Evolutionary conservation across 2,113 vertebrate species (phyloP), one percentile per base, ranked within the genome.

Genomic region (Axis porcinus): DNA sequence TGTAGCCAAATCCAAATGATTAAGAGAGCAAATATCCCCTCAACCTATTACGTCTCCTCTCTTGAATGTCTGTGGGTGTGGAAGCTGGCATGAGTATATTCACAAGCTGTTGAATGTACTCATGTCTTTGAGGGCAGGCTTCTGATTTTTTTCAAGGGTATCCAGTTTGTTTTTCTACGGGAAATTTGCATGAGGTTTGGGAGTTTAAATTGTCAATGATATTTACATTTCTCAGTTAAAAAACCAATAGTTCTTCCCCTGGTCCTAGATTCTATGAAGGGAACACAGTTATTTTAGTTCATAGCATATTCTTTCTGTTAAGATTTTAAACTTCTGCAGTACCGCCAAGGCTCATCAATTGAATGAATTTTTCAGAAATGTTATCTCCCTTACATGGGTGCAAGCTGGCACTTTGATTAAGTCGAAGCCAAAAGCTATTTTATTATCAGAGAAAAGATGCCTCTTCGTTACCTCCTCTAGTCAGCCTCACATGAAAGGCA

Each of bases 311-410:
- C 30, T 89, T 96, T 74, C 87, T 54, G 50, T 45, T 62, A 91
- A 45, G 43, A 78, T 92, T 86, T 95, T 87, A 47, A 91, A 89
- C 12, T 60, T 86, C 33, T 84, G 15, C 19, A 52, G 16, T 43
- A 36, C 30, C 16, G 21, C n/a, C 43, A 91, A 64, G 17, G 5
- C 23, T 33, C n/a, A 62, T 94, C 45, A 27, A 23, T 79, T 58
- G 55, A 89, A 91, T 92, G 36, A 10, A 76, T 70, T 94, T 89
- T 91, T 86, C 50, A 83, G 78, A 95, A 96, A 96, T 57, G 30
- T 82, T 92, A 93, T 86, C 55, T 86, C 19, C 86, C 19, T 47
- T 21, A 52, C 17, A 33, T 50, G 50, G n/a, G 40, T 82, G 45
- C 43, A 84, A 85, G 70, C 50, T 82, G 28, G 33, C 6, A 33